Percentiles rank a stretch among this genome's conserved stretches.
phyloP scores from a whole-genome alignment of 1,140 invertebrate species.

The Drosophila sucinea region DNA sequence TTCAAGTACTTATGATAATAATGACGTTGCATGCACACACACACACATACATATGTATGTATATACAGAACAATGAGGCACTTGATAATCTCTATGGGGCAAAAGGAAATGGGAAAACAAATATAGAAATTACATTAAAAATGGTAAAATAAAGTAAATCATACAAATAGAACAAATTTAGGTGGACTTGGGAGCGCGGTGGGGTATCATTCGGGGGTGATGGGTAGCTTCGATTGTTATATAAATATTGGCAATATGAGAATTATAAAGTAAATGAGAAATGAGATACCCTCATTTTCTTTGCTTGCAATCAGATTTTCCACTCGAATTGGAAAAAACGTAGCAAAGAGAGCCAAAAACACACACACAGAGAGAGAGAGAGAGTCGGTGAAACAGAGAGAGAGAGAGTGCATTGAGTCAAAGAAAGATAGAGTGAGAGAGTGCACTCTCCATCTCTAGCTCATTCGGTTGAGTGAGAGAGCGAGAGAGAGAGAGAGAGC shows the following conservation, averaged over 20 bases:
- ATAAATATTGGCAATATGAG: conserved; percentile 7
- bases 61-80: conserved; percentile 31
- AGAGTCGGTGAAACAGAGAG: conserved; percentile 2
- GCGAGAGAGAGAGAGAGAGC: not conserved
- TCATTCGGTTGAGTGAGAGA: not conserved
- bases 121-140: conserved; percentile 29
- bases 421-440: conserved; percentile 6
- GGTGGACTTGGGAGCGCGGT: not conserved
- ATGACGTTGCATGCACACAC: conserved; percentile 39
- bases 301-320: conserved; percentile 54
- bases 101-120: conserved; percentile 19
- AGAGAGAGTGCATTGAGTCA: conserved; percentile 20
- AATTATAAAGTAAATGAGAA: conserved; percentile 21
- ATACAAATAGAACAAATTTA: conserved; percentile 9
- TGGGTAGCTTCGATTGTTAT: not conserved
- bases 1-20: conserved; percentile 18
- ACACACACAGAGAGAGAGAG: conserved; percentile 7
- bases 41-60: conserved; percentile 11
- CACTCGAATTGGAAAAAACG: conserved; percentile 43
- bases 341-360: not conserved
- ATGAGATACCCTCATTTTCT: conserved; percentile 32
- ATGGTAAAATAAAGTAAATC: conserved; percentile 15
- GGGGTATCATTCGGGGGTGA: no score
- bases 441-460: conserved; percentile 4
- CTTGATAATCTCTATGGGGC: conserved; percentile 54